These are phyloP conservation scores for Manduca sexta DNA, from an alignment of 1,140 invertebrate genomes.

Conservation along the genomic window DNA sequence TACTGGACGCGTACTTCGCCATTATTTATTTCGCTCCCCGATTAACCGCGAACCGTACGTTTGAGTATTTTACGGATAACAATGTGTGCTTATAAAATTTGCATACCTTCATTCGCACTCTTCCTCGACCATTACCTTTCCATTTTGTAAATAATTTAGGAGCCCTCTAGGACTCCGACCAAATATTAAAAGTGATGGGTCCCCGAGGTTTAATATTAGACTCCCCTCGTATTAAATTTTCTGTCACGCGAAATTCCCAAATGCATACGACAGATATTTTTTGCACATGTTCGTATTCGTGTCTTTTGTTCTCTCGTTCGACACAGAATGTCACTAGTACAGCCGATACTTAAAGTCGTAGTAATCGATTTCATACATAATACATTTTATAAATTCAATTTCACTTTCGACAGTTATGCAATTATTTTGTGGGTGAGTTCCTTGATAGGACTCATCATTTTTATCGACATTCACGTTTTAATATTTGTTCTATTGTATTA, in stretches of 20 bases:
- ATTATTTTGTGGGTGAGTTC: no score
- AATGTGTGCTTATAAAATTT: constrained; percentile 70
- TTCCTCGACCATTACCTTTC: constrained; percentile 69
- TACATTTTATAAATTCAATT: no score
- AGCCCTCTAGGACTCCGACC: constrained; percentile 63
- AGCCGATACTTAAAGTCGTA: background rate
- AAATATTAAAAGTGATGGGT: constrained; percentile 73
- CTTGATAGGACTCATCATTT: no score
- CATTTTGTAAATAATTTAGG: constrained; percentile 72
- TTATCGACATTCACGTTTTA: no score
- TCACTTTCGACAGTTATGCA: no score
- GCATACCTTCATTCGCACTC: constrained; percentile 70
- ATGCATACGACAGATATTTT: constrained; percentile 70
- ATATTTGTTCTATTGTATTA: no score
- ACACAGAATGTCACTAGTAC: constrained; percentile 60
- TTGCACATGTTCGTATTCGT: constrained; percentile 72
- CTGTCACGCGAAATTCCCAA: constrained; percentile 71
- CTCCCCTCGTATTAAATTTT: constrained; percentile 72
- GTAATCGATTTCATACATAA: no score
- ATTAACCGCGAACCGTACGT: constrained; percentile 33
- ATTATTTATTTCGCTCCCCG: constrained; percentile 9
- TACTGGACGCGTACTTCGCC: constrained; percentile 44
- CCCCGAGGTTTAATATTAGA: constrained; percentile 72
- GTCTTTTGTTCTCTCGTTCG: constrained; percentile 59
- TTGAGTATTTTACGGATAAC: constrained; percentile 34